phyloP scores from a whole-genome alignment of 2,888 invertebrate species.

The Eulithis testata region DNA sequence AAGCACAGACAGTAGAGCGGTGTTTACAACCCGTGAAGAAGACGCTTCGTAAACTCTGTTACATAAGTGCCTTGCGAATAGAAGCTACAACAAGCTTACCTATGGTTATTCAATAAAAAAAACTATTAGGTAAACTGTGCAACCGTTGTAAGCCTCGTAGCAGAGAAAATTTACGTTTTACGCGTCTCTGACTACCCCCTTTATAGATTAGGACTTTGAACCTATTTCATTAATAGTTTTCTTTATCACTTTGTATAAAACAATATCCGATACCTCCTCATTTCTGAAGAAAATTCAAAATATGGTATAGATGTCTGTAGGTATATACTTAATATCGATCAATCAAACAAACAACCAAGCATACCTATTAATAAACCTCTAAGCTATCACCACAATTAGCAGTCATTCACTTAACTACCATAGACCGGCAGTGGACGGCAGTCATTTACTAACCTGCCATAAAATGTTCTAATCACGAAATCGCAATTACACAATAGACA shows the following conservation, averaged over 20 bases:
- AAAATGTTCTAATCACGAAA: constrained; percentile 42
- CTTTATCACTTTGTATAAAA: too few species aligned
- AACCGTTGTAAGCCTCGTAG: too few species aligned
- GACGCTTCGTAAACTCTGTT: constrained; percentile 47
- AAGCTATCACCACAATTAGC: constrained; percentile 2
- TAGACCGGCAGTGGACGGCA: constrained; percentile 1
- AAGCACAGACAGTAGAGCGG: constrained; percentile 40
- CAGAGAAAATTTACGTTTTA: too few species aligned
- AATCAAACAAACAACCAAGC: background rate
- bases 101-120: constrained; percentile 13
- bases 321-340: background rate
- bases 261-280: too few species aligned
- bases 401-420: background rate
- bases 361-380: background rate
- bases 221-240: too few species aligned
- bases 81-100: constrained; percentile 20
- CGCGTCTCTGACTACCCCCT: too few species aligned
- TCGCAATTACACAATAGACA: constrained; percentile 52
- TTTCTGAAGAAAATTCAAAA: too few species aligned
- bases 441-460: constrained; percentile 22
- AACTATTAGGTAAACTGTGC: background rate
- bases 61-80: constrained; percentile 17
- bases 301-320: too few species aligned
- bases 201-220: too few species aligned
- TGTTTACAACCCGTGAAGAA: constrained; percentile 46